Evolutionary conservation across 2,888 invertebrate species (phyloP), one percentile per base, ranked within the genome.

Genomic region (Microplitis deprimator): DNA sequence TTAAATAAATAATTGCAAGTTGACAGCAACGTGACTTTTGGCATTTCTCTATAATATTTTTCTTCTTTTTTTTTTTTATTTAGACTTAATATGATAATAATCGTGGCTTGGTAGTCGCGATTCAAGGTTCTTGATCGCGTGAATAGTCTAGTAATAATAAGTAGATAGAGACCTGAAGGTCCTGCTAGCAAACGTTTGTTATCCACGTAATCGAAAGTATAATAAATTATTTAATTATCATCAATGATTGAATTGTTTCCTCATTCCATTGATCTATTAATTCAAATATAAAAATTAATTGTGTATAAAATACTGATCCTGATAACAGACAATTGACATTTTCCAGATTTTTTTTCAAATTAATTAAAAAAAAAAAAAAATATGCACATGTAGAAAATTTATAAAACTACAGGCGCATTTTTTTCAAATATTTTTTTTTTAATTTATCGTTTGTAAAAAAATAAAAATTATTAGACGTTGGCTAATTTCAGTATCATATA

Each of bases 81-180:
- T 29, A 29, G 29, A 29, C 29, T 50, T 13, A 50, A 50, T 13
- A 13, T 68, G 40, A 68, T 68, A n/a, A 39, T 50, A 50, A 69
- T 69, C 16, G 50, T 17, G 20, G 38, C 20, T 59, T 20, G 40
- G 20, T 69, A 41, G 16, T 17, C n/a, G 13, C 59, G 50, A 50
- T 50, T 69, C 69, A 69, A 69, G 69, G 69, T 29, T 41, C 20
- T 59, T 16, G 20, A 69, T 69, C 20, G 29, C 50, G 59, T 69
- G 50, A 4, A 69, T 13, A 20, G 41, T 16, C 17, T 39, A 68
- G 40, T 68, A 16, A 68, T 68, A 16, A 68, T 68, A 68, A 68
- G 40, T 40, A 68, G 39, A 68, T 50, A 41, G 17, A 68, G 40
- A 68, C 50, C 68, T 38, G 41, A 68, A 70, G 59, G 70, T 70